These are phyloP conservation scores for Aphyosemion australe DNA, from an alignment of 2,113 vertebrate genomes.

Conservation along the genomic window DNA sequence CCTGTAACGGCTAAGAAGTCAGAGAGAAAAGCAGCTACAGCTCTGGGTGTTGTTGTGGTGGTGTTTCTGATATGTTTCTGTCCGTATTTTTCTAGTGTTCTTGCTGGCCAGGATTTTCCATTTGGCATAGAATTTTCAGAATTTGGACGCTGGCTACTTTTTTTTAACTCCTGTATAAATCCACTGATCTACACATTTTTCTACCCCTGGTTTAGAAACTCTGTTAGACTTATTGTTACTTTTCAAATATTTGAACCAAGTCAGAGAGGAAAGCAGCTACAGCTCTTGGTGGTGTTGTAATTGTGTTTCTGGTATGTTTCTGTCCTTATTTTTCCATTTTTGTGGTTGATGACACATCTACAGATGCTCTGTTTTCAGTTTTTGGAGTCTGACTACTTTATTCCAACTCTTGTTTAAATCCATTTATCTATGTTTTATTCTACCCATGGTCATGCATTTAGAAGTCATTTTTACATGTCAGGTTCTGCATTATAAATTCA, in stretches of 20 bases:
- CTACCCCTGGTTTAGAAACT: conserved; percentile 48
- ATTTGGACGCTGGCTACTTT: background rate
- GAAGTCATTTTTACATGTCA: too few species aligned
- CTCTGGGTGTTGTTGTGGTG: conserved; percentile 32
- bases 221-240: conserved; percentile 19
- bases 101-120: background rate
- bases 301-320: conserved; percentile 27
- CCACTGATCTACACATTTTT: conserved; percentile 33
- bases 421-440: conserved; percentile 29
- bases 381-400: conserved; percentile 9
- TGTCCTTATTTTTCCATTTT: conserved; percentile 10
- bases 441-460: conserved; percentile 53
- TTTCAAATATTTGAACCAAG: conserved; percentile 29
- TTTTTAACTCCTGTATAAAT: conserved; percentile 39
- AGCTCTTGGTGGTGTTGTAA: conserved; percentile 29
- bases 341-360: too few species aligned
- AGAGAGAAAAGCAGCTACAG: conserved; percentile 40
- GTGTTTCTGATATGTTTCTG: conserved; percentile 31
- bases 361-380: background rate
- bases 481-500: too few species aligned
- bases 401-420: conserved; percentile 39
- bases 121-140: background rate
- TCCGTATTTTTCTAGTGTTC: conserved; percentile 11
- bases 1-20: conserved; percentile 11
- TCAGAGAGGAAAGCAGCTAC: conserved; percentile 43